Percentiles rank a stretch among this genome's conserved stretches.
Evolutionary conservation across 2,888 invertebrate genomes (phyloP).

Genomic region (Pegoplata infirma): DNA sequence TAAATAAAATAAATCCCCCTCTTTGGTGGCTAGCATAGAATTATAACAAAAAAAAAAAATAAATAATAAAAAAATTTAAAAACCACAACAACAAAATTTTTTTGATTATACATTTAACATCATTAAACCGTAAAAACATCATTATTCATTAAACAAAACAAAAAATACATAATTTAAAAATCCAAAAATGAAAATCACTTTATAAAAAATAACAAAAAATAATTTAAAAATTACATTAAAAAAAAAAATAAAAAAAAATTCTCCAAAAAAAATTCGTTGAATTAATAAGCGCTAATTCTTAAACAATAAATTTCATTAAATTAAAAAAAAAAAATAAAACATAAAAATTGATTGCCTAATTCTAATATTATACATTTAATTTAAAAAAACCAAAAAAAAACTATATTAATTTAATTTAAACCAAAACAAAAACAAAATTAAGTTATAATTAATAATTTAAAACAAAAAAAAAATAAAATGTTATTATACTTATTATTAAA

Average conservation of each 20-base stretch:
- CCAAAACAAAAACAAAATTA: slow-evolving; percentile 61
- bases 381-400: slow-evolving; percentile 54
- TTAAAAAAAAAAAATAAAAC: slow-evolving; percentile 65
- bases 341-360: slow-evolving; percentile 72
- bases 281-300: slow-evolving; percentile 35
- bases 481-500: slow-evolving; percentile 74
- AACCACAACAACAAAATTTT: slow-evolving; percentile 3
- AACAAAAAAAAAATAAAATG: slow-evolving; percentile 68
- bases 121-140: not conserved
- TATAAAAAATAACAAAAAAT: not conserved
- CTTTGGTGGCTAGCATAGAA: slow-evolving; percentile 51
- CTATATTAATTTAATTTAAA: slow-evolving; percentile 61
- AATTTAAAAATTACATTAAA: slow-evolving; percentile 63
- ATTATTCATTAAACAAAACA: slow-evolving; percentile 29
- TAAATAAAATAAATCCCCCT: slow-evolving; percentile 30
- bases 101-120: slow-evolving; percentile 13
- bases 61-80: slow-evolving; percentile 12
- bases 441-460: slow-evolving; percentile 63
- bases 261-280: slow-evolving; percentile 33
- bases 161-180: not conserved
- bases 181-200: slow-evolving; percentile 22
- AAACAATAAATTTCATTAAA: slow-evolving; percentile 59
- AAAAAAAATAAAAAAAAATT: slow-evolving; percentile 30
- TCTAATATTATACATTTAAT: slow-evolving; percentile 67
- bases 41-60: slow-evolving; percentile 22